phyloP scores from a whole-genome alignment of 2,797 vertebrate species.

The Coranthus polyacanthus region DNA sequence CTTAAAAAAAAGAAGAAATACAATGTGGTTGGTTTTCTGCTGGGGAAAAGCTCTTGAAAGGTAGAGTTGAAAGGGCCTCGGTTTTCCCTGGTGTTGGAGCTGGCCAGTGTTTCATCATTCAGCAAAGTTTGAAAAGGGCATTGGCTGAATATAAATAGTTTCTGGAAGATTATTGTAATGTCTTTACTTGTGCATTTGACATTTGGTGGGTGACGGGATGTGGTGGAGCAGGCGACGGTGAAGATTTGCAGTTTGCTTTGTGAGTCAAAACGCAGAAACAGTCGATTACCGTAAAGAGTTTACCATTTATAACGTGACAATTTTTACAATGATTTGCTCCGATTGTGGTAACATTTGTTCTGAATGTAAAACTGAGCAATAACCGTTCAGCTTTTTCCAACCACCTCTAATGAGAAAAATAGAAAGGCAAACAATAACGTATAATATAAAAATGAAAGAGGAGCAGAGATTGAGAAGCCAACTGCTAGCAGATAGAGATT shows the following conservation, averaged over 20 bases:
- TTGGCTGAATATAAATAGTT: neutral
- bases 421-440: neutral
- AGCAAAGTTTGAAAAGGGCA: slow-evolving; percentile 11
- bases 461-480: neutral
- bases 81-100: neutral
- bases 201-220: neutral
- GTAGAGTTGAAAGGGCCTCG: neutral
- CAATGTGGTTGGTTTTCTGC: neutral
- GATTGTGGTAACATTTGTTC: neutral
- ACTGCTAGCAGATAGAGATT: neutral
- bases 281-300: too few relatives aligned
- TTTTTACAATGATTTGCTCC: too few relatives aligned
- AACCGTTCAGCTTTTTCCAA: neutral
- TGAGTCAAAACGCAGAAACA: neutral
- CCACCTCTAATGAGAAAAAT: slow-evolving; percentile 17
- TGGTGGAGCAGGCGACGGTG: neutral
- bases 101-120: neutral
- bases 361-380: neutral
- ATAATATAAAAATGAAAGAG: neutral
- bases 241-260: neutral
- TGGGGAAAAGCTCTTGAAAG: neutral
- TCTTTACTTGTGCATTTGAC: neutral
- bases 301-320: too few relatives aligned
- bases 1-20: neutral
- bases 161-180: neutral